These are phyloP conservation scores for Miichthys miiuy DNA, from an alignment of 2,797 vertebrate genomes.

Conservation along the genomic window DNA sequence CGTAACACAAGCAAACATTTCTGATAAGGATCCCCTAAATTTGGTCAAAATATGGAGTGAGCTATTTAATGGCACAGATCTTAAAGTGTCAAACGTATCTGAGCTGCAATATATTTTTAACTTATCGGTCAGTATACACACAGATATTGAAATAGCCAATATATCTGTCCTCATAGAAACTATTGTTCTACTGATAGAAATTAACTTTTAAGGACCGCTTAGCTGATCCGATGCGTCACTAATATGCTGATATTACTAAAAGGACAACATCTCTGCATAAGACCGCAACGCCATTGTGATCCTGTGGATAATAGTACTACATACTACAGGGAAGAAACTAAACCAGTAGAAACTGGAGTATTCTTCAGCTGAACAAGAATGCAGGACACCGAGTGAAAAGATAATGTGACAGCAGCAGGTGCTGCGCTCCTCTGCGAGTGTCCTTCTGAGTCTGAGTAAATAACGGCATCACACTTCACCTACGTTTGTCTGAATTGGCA, in stretches of 20 bases:
- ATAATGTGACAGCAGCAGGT: conserved; percentile 39
- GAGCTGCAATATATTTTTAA: not conserved
- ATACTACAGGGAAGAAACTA: not conserved
- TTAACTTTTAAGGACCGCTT: no score
- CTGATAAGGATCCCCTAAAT: no score
- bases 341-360: not conserved
- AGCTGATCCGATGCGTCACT: not conserved
- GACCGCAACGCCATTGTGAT: conserved; percentile 1
- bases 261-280: not conserved
- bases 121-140: not conserved
- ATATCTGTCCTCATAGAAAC: not conserved
- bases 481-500: conserved; percentile 32
- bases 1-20: no score
- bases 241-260: not conserved
- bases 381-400: not conserved
- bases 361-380: conserved; percentile 2
- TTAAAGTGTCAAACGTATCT: not conserved
- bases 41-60: not conserved
- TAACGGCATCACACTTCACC: conserved; percentile 61
- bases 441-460: conserved; percentile 49
- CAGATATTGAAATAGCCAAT: not conserved
- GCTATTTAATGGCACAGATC: not conserved
- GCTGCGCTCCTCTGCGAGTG: conserved; percentile 27
- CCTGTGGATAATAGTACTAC: not conserved
- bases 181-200: no score